Base-by-base conservation (phyloP, 2,113 vertebrate species). In the Sminthopsis crassicaudata region DNA sequence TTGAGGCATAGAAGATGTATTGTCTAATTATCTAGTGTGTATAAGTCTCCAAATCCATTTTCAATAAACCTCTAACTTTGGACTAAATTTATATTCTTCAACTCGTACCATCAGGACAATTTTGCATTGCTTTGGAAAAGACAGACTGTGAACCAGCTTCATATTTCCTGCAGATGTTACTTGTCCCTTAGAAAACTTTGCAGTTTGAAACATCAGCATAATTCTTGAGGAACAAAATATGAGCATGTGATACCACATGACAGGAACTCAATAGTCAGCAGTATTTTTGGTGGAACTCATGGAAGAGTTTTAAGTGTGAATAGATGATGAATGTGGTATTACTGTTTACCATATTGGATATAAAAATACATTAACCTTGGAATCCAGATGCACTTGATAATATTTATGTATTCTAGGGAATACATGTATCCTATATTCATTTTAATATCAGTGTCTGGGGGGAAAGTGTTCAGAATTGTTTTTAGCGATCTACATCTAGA, bases 151-250 rank as follows among this genome's bases (percentile, higher is more conserved):
- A 95, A 36, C 19, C 52, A 76, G 14, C 23, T 76, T 48, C 89
- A 91, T 67, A 2, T 16, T 95, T 98, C 90, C n/a, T 95, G 3
- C n/a, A 94, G 9, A 3, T 93, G 52, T 92, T 94, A 12, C 14
- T 91, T 93, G 0, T 90, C 57, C 11, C 53, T 54, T 53, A 54
- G 46, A 57, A 94, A 98, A 94, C 84, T 0, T 92, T 91, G 76
- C 11, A 30, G 19, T 89, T 98, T 90, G 92, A 88, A 88, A 48
- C 24, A 93, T 25, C 22, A 90, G 95, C 94, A 89, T 96, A 91
- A 55, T 91, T 84, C 90, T 92, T 42, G 67, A 42, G 67, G n/a
- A 84, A 22, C 14, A 84, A 84, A 84, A 84, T 84, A 84, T 84
- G 67, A 84, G 67, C 67, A 36, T 53, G 22, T 16, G 25, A 10